These are phyloP conservation scores for Zosterops borbonicus DNA, from an alignment of 2,113 vertebrate genomes.

Conservation along the genomic window DNA sequence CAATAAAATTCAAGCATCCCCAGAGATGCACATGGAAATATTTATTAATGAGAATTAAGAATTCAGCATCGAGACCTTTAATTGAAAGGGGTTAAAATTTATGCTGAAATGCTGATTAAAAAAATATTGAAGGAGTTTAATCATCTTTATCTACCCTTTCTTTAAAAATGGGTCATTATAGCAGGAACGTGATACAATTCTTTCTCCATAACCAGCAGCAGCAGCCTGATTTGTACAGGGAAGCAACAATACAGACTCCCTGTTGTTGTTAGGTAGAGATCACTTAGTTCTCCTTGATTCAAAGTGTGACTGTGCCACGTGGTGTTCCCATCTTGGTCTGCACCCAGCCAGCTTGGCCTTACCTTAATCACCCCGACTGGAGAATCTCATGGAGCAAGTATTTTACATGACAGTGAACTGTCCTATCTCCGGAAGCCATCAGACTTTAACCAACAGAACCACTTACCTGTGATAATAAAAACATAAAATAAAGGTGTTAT, in stretches of 20 bases:
- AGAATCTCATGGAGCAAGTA: background rate
- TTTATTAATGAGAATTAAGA: background rate
- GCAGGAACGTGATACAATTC: background rate
- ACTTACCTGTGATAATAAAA: background rate
- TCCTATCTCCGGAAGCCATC: background rate
- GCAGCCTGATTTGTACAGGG: background rate
- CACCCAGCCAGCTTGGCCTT: background rate
- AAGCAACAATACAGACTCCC: background rate
- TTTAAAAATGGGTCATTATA: background rate
- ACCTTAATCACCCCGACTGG: background rate
- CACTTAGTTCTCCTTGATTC: background rate
- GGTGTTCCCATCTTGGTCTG: background rate
- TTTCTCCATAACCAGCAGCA: background rate
- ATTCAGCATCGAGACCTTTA: background rate
- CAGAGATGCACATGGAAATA: background rate
- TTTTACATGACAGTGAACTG: background rate
- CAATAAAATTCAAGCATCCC: background rate
- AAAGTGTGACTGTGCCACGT: accelerated
- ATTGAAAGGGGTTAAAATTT: background rate
- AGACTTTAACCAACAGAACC: background rate
- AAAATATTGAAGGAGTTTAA: background rate
- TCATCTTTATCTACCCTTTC: background rate
- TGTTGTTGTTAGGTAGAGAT: background rate
- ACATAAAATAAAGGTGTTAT: background rate
- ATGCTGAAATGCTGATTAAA: background rate